These are phyloP conservation scores for Sebastes dallii DNA, from an alignment of 2,797 vertebrate species.

Conservation along the genomic window DNA sequence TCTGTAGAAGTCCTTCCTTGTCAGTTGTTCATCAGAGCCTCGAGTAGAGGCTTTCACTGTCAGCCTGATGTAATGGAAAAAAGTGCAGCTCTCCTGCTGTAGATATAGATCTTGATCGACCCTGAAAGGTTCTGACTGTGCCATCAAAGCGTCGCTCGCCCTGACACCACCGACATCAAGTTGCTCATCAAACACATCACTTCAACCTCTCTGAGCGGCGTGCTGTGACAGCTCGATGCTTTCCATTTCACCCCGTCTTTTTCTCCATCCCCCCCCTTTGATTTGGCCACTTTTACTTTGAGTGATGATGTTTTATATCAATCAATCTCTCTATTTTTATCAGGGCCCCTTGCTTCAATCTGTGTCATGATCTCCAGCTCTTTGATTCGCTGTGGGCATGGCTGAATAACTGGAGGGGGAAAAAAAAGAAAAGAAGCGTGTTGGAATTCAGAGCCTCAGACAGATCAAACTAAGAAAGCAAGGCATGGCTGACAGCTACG, in stretches of 20 bases:
- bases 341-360: constrained; percentile 19
- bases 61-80: neutral
- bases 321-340: constrained; percentile 36
- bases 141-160: constrained; percentile 42
- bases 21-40: neutral
- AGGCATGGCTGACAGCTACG: constrained; percentile 60
- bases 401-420: constrained; percentile 25
- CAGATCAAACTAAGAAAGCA: constrained; percentile 65
- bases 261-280: neutral
- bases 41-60: neutral
- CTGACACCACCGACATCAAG: constrained; percentile 37
- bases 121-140: constrained; percentile 45
- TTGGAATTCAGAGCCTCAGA: constrained; percentile 49
- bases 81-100: neutral
- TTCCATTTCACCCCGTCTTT: constrained; percentile 1
- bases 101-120: constrained; percentile 29
- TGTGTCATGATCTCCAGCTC: constrained; percentile 33
- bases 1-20: neutral
- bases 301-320: constrained; percentile 35
- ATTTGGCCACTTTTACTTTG: constrained; percentile 34
- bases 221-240: constrained; percentile 30
- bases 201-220: constrained; percentile 28
- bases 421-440: constrained; percentile 1
- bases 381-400: constrained; percentile 33
- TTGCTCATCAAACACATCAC: constrained; percentile 40